Percentiles rank a stretch among this genome's conserved stretches.
Conservation (phyloP, 2,113 vertebrate genomes). For the Brevimyrus niger region DNA sequence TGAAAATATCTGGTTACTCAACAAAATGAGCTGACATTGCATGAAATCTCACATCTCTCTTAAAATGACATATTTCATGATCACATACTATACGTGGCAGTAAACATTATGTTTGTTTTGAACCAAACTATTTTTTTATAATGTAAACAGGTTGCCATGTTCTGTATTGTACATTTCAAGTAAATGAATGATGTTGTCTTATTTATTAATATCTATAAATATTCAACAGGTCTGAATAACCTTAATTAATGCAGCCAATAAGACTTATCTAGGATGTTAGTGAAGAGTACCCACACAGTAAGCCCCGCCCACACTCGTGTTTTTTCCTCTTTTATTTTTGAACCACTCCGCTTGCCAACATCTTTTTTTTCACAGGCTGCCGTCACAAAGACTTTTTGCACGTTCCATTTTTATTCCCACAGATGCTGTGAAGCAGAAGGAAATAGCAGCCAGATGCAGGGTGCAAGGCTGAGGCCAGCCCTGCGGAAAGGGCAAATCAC, state of each 20-base stretch:
- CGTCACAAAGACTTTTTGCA: not conserved
- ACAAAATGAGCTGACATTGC: not conserved
- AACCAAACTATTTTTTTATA: not conserved
- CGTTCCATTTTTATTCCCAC: not conserved
- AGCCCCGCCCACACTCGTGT: not conserved
- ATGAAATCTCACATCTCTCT: not conserved
- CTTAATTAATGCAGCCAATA: not conserved
- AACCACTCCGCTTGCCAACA: not conserved
- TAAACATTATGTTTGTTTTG: not conserved
- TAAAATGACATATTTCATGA: not conserved
- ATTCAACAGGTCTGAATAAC: not conserved
- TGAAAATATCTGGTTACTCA: not conserved
- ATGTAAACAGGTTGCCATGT: not conserved
- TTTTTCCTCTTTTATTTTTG: not conserved
- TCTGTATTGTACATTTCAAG: not conserved
- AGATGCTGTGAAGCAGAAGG: not conserved
- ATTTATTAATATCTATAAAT: not conserved
- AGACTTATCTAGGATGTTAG: not conserved
- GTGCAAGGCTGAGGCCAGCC: not conserved
- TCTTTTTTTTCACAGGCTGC: not conserved
- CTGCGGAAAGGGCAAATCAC: not conserved
- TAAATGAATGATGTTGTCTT: not conserved
- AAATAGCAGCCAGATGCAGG: not conserved
- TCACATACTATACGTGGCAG: not conserved
- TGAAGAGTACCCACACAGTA: not conserved